phyloP scores from a whole-genome alignment of 2,797 vertebrate genomes.

The Denticeps clupeoides region DNA sequence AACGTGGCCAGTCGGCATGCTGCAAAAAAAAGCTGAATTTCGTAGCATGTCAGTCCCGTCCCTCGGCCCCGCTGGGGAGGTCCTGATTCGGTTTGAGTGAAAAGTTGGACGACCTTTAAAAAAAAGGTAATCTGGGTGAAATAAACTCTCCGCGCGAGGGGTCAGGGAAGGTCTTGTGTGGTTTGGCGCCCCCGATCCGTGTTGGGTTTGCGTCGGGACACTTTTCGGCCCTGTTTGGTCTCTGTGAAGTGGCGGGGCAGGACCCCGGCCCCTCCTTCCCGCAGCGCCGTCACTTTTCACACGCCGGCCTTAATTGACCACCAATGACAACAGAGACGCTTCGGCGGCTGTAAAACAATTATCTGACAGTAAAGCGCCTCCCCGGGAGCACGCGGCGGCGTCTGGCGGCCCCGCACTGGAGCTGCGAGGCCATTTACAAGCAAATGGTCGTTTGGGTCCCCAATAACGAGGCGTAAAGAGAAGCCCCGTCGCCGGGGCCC shows the following conservation, averaged over 20 bases:
- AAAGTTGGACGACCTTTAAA: too few species aligned
- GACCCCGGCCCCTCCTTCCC: neutral
- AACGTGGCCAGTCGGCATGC: too few species aligned
- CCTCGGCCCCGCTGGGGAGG: too few species aligned
- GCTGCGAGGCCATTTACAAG: slow-evolving; percentile 34
- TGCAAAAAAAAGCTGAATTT: too few species aligned
- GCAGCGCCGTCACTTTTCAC: slow-evolving; percentile 20
- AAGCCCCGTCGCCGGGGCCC: neutral
- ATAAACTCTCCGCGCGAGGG: too few species aligned
- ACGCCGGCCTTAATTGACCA: slow-evolving; percentile 43
- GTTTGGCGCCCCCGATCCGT: too few species aligned
- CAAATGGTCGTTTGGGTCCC: slow-evolving; percentile 32
- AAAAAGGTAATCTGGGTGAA: too few species aligned
- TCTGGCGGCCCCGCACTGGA: slow-evolving; percentile 34
- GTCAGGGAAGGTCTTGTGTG: too few species aligned
- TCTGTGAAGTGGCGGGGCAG: neutral
- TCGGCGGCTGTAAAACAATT: slow-evolving; percentile 49
- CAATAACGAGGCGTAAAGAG: slow-evolving; percentile 21
- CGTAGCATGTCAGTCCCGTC: too few species aligned
- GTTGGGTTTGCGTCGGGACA: too few species aligned
- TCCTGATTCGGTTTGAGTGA: too few species aligned
- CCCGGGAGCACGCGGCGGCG: slow-evolving; percentile 15
- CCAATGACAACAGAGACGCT: slow-evolving; percentile 39
- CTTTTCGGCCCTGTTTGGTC: too few species aligned
- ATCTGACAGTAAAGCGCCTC: slow-evolving; percentile 38